These are phyloP conservation scores for Phalacrocorax pelagicus DNA, from an alignment of 2,113 vertebrate genomes.

Conservation along the genomic window DNA sequence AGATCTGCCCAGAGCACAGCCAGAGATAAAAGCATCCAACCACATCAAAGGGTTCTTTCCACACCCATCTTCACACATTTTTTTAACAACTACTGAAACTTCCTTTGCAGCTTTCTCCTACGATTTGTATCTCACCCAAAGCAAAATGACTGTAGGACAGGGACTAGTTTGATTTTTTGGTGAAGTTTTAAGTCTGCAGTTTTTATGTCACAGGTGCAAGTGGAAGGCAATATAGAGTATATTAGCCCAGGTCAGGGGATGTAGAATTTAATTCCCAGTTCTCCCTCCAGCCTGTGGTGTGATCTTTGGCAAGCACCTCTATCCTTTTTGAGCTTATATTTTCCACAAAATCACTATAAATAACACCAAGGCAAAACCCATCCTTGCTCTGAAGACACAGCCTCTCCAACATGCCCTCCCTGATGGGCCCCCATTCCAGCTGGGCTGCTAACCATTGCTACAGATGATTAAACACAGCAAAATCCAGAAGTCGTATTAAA, in stretches of 20 bases:
- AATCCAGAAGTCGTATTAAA: background rate
- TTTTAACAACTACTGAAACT: background rate
- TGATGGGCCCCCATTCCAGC: background rate
- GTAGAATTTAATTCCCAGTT: background rate
- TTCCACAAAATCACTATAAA: background rate
- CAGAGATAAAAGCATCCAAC: constrained; percentile 7
- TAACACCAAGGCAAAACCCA: background rate
- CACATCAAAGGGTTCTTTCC: background rate
- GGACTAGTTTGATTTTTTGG: background rate
- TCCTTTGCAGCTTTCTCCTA: background rate
- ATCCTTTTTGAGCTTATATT: background rate
- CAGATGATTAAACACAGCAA: background rate
- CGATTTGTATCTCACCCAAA: background rate
- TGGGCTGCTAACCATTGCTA: background rate
- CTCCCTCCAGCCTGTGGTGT: background rate
- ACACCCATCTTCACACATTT: background rate
- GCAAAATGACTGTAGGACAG: background rate
- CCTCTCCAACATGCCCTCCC: background rate
- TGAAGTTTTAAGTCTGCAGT: background rate
- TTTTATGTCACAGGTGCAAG: background rate
- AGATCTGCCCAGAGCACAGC: background rate
- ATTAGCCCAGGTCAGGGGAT: background rate
- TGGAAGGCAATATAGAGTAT: background rate
- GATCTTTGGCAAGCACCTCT: background rate
- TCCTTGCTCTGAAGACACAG: background rate